These are phyloP conservation scores for Autographa pulchrina DNA, from an alignment of 2,888 invertebrate genomes.

Conservation along the genomic window DNA sequence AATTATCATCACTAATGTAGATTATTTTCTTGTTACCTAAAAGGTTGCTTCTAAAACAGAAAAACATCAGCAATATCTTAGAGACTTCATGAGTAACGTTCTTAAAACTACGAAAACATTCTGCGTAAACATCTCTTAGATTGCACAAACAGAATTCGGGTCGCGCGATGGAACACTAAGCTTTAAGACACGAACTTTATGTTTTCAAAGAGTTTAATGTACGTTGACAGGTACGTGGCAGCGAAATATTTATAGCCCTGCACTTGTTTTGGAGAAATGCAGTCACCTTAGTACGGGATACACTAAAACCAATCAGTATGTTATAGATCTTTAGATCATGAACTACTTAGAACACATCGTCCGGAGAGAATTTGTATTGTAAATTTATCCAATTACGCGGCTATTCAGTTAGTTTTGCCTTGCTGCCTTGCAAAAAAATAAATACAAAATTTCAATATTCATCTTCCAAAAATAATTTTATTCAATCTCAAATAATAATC, in stretches of 20 bases:
- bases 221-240: not conserved
- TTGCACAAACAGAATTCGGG: constrained; percentile 55
- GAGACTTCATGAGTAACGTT: constrained; percentile 21
- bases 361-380: too few relatives aligned
- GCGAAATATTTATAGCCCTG: not conserved
- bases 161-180: constrained; percentile 43
- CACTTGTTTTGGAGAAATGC: not conserved
- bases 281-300: too few relatives aligned
- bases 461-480: not conserved
- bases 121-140: constrained; percentile 42
- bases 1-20: constrained; percentile 9
- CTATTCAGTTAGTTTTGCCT: too few relatives aligned
- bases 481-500: constrained; percentile 1
- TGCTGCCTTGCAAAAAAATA: not conserved
- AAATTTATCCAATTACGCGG: too few relatives aligned
- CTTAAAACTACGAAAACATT: constrained; percentile 39
- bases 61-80: not conserved
- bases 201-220: constrained; percentile 28
- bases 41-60: constrained; percentile 18
- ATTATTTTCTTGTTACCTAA: constrained; percentile 1
- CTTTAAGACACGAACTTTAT: constrained; percentile 27
- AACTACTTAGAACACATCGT: too few relatives aligned
- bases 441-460: not conserved
- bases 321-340: too few relatives aligned
- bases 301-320: too few relatives aligned